These are phyloP conservation scores for Myripristis jacobus DNA, from an alignment of 2,797 vertebrate genomes.

Conservation along the genomic window DNA sequence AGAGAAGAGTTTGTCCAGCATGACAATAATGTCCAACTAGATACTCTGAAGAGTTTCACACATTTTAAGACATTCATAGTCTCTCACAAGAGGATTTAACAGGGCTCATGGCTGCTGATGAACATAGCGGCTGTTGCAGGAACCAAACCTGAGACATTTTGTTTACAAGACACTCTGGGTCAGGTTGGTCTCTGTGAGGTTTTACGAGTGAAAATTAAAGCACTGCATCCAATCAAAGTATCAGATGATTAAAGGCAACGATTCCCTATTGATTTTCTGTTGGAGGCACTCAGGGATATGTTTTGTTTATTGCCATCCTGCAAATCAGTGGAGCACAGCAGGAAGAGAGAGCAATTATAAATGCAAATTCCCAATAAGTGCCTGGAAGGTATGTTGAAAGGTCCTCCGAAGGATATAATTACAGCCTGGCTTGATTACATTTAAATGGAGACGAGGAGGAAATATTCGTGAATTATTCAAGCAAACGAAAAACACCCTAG, in stretches of 20 bases:
- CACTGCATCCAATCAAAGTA: conserved; percentile 49
- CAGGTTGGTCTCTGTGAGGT: conserved; percentile 1
- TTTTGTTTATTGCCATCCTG: conserved; percentile 77
- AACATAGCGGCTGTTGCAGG: conserved; percentile 25
- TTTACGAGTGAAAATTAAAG: conserved; percentile 39
- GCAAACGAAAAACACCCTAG: conserved; percentile 68
- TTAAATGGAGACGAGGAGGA: conserved; percentile 63
- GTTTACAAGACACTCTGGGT: background rate
- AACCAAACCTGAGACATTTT: conserved; percentile 27
- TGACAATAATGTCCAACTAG: too few relatives aligned
- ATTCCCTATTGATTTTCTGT: conserved; percentile 69
- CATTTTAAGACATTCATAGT: background rate
- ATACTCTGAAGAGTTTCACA: too few relatives aligned
- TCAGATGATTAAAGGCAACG: conserved; percentile 72
- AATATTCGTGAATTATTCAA: conserved; percentile 74
- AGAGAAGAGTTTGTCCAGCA: too few relatives aligned
- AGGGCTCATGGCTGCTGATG: conserved; percentile 26
- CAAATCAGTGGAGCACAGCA: conserved; percentile 67
- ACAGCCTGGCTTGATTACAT: conserved; percentile 77
- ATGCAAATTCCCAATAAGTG: conserved; percentile 52
- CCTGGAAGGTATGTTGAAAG: background rate
- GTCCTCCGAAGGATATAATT: conserved; percentile 77
- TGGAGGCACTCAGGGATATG: conserved; percentile 64
- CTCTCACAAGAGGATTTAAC: conserved; percentile 37
- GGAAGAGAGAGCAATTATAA: conserved; percentile 74